A percentile compares a stretch with the other conserved stretches of the same genome.
These are phyloP conservation scores for Manduca sexta DNA, from an alignment of 1,140 invertebrate species.

Conservation along the genomic window DNA sequence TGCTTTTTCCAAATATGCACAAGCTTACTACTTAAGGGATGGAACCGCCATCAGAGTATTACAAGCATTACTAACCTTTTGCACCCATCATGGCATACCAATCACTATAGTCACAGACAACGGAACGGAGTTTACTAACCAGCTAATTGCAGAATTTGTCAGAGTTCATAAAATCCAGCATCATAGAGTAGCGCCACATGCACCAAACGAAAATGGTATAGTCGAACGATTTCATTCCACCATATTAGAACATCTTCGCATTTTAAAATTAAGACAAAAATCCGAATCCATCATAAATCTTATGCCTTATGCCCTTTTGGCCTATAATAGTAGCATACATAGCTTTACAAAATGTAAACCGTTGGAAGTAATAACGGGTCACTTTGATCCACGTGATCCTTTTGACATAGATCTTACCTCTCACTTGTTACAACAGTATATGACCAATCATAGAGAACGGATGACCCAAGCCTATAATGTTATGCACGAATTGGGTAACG, in stretches of 20 bases:
- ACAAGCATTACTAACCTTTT: neutral
- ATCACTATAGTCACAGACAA: neutral
- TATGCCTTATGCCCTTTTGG: too few relatives aligned
- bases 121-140: conserved; percentile 3
- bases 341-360: conserved; percentile 1
- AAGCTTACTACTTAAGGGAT: neutral
- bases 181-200: neutral
- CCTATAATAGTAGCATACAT: conserved; percentile 2
- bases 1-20: conserved; percentile 1
- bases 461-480: neutral
- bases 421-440: neutral
- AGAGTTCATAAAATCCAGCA: conserved; percentile 1
- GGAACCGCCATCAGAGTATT: neutral
- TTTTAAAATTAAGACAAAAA: neutral
- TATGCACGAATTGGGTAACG: too few relatives aligned
- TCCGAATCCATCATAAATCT: neutral
- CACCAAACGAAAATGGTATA: conserved; percentile 4
- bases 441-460: neutral
- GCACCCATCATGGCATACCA: conserved; percentile 2
- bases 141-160: neutral
- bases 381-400: conserved; percentile 1
- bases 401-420: neutral
- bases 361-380: neutral
- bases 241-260: neutral
- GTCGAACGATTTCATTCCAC: conserved; percentile 1